Evolutionary conservation across 2,888 invertebrate genomes (phyloP).

Genomic region (Melinaea menophilus): DNA sequence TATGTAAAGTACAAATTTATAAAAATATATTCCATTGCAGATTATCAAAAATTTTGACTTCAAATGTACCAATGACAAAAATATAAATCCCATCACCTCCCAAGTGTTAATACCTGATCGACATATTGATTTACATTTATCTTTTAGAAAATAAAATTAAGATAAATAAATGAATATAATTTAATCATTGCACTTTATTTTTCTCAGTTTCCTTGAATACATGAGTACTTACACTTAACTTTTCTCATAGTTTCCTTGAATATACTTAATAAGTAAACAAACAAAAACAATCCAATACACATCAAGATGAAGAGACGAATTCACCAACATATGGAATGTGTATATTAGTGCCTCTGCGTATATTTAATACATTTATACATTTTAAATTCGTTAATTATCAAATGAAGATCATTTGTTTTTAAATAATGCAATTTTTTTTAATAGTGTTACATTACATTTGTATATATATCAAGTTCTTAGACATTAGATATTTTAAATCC

Average conservation of each 20-base stretch:
- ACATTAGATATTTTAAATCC: no score
- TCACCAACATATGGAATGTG: not conserved
- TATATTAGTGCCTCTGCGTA: not conserved
- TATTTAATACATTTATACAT: not conserved
- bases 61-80: conserved; percentile 62
- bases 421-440: no score
- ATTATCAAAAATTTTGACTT: conserved; percentile 74
- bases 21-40: conserved; percentile 56
- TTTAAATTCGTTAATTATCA: not conserved
- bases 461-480: no score
- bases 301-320: not conserved
- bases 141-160: conserved; percentile 27
- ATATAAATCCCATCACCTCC: conserved; percentile 73
- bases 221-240: not conserved
- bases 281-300: not conserved
- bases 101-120: conserved; percentile 77
- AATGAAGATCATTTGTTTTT: not conserved
- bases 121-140: conserved; percentile 60
- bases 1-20: conserved; percentile 5
- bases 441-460: no score
- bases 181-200: conserved; percentile 3
- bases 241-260: not conserved
- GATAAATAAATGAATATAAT: not conserved
- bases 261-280: not conserved
- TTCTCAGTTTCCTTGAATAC: conserved; percentile 1